Evolutionary conservation across 2,797 vertebrate species (phyloP).

Genomic region (Galago senegalensis): DNA sequence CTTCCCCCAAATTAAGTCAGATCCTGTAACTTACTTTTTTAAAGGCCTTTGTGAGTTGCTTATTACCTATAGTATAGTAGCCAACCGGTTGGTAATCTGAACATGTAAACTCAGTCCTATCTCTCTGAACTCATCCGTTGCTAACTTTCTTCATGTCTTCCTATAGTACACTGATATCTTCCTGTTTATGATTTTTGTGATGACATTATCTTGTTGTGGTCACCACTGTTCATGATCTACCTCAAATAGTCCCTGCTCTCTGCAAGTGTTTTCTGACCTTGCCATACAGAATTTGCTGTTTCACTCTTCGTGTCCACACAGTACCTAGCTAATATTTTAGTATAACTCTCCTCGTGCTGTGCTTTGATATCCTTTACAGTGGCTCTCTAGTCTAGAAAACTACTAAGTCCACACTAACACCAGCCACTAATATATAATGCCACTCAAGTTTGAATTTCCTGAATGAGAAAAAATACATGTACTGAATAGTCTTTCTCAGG

Average conservation of each 20-base stretch:
- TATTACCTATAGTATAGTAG: background rate
- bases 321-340: constrained; percentile 21
- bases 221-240: background rate
- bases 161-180: background rate
- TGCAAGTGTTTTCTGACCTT: background rate
- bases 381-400: background rate
- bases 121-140: background rate
- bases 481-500: background rate
- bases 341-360: background rate
- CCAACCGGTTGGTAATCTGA: background rate
- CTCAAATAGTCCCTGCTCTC: background rate
- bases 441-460: constrained; percentile 35
- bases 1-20: background rate
- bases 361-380: background rate
- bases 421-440: background rate
- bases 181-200: background rate
- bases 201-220: background rate
- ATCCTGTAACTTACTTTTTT: background rate
- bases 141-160: background rate
- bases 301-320: background rate
- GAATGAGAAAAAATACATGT: background rate
- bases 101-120: background rate
- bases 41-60: background rate
- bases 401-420: background rate
- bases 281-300: background rate